Base-by-base conservation (phyloP, 2,888 invertebrate species). In the Laspeyria flexula region DNA sequence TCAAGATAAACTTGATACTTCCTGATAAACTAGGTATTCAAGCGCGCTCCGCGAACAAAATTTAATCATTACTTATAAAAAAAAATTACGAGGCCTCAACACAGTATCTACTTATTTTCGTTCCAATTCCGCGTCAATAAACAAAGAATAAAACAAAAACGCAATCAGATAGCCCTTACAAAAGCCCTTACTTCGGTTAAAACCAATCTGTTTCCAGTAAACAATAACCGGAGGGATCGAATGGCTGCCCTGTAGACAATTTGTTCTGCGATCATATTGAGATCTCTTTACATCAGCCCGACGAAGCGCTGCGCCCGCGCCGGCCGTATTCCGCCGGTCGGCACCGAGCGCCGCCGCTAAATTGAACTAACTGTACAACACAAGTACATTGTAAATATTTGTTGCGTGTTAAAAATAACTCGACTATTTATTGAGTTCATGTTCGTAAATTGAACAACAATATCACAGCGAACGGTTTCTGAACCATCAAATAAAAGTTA, bases 341-440 rank as follows among this genome's bases (percentile, higher is more conserved):
- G n/a, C n/a, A n/a, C n/a, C 30, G 68, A 56, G 27, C 58, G 31
- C 67, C 57, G 61, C 65, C 40, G 65, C 64, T 80, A 83, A 85
- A 88, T 88, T 85, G 86, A 73, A 79, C 75, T 88, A 88, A 86
- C 89, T 81, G 88, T 85, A 83, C 71, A 38, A 44, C 31, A 46
- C 23, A 34, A 50, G 44, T 30, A 47, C 55, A 60, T 65, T 65
- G 66, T 65, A 55, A 70, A 60, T 69, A 62, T 65, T 57, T 59
- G 71, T 55, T 16, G 15, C 29, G 10, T 16, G 16, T 43, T 25
- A 40, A 39, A 49, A 49, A 43, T 40, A 34, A 33, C 45, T 12
- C n/a, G n/a, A 27, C 12, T 1, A 10, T 5, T n/a, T 25, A 49
- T 39, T 23, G 9, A 11, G 10, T 25, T n/a, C 10, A 31, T 35